Conservation (phyloP, 2,113 vertebrate species). For the Corydoras maculifer region DNA sequence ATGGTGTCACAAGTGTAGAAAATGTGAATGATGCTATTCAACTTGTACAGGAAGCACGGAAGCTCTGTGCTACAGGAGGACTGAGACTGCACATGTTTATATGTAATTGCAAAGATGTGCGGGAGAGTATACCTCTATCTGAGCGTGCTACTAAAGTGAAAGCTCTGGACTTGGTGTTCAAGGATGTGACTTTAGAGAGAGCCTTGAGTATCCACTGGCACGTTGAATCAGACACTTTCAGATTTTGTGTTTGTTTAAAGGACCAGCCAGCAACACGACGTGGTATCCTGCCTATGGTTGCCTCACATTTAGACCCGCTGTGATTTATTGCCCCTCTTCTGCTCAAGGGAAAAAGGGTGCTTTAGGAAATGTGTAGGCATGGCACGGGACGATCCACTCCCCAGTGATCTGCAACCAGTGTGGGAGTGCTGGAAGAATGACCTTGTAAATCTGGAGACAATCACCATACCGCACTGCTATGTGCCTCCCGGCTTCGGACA, state of each 20-base stretch:
- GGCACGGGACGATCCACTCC: background rate
- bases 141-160: background rate
- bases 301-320: too few relatives aligned
- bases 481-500: background rate
- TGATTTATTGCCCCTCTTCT: too few relatives aligned
- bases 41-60: background rate
- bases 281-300: too few relatives aligned
- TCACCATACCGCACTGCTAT: background rate
- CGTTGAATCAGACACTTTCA: too few relatives aligned
- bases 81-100: background rate
- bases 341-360: too few relatives aligned
- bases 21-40: too few relatives aligned
- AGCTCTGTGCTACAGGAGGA: background rate
- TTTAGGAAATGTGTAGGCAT: constrained; percentile 7
- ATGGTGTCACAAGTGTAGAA: background rate
- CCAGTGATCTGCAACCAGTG: background rate
- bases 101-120: background rate
- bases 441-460: background rate
- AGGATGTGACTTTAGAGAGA: too few relatives aligned
- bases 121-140: background rate
- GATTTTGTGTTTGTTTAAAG: too few relatives aligned
- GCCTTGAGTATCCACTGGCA: too few relatives aligned
- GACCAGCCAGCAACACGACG: too few relatives aligned
- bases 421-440: background rate
- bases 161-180: background rate